A percentile compares a stretch with the other conserved stretches of the same genome.
Conservation (phyloP, 1,140 invertebrate species). For the Ctenoplectra terminalis region DNA sequence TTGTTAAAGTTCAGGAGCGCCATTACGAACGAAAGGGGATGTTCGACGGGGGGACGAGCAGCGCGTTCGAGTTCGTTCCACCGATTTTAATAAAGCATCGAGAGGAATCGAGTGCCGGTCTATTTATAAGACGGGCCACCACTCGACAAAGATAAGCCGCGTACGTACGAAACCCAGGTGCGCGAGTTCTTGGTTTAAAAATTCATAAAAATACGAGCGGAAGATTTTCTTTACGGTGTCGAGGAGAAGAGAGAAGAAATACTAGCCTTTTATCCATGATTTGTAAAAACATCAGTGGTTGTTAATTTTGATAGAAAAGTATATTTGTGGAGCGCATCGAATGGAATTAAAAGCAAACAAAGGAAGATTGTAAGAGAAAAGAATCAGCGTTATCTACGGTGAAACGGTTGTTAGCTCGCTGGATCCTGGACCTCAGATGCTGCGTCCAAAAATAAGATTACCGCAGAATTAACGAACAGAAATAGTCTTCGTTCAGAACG, state of each 20-base stretch:
- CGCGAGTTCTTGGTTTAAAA: not conserved
- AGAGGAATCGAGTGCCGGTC: slow-evolving; percentile 29
- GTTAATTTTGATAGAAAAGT: not conserved
- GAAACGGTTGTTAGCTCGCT: slow-evolving; percentile 47
- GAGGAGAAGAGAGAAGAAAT: not conserved
- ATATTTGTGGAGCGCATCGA: too few species aligned
- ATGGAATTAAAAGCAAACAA: too few species aligned
- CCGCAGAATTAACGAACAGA: slow-evolving; percentile 75
- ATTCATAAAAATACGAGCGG: slow-evolving; percentile 1
- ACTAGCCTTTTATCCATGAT: not conserved
- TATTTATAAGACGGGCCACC: slow-evolving; percentile 37
- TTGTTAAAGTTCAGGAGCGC: slow-evolving; percentile 36
- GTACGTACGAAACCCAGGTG: not conserved
- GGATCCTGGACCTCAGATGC: slow-evolving; percentile 73
- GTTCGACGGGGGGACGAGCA: not conserved
- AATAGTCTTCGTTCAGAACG: slow-evolving; percentile 71
- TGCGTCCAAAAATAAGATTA: slow-evolving; percentile 76
- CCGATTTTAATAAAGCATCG: slow-evolving; percentile 49
- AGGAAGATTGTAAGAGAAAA: not conserved
- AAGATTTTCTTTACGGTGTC: not conserved
- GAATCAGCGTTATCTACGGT: not conserved
- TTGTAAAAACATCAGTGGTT: not conserved
- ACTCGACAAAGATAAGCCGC: slow-evolving; percentile 23
- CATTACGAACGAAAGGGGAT: not conserved
- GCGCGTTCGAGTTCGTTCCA: slow-evolving; percentile 29